Base-by-base conservation (phyloP, 2,113 vertebrate genomes). In the Brienomyrus longianalis region DNA sequence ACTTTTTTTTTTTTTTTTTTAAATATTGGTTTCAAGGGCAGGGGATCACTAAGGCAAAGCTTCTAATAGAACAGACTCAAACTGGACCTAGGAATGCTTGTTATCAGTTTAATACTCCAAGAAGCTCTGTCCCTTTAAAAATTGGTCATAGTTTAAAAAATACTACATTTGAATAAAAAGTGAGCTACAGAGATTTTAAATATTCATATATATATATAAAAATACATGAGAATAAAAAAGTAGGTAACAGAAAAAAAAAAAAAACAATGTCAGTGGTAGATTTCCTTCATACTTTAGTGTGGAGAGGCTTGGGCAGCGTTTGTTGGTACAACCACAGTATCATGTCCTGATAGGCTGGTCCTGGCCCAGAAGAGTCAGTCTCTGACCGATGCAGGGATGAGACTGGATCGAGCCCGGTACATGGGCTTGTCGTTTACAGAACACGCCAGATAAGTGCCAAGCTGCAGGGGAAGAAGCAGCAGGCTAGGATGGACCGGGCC, bases 281-380 rank as follows among this genome's bases (percentile, higher is more conserved):
- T 77, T 92, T 91, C 90, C 91, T 90, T 92, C 93, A 92, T 93
- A 74, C 88, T 85, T 62, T 84, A 62, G 56, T 88, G 93, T 90
- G 13, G 80, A 94, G 92, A 93, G 92, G 89, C 85, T 83, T 89
- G 87, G 91, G 92, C 91, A 91, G 92, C 92, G 92, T 92, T 93
- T 94, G 94, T 92, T 43, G 39, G 89, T 50, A 91, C 89, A 91
- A 90, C 92, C 91, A 90, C 93, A 91, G 90, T 93, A 54, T 45
- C 31, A 83, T 39, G 39, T 83, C 74, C 74, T 83, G 31, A 43
- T 13, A 48, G 59, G 94, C 94, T 95, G 94, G 94, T 95, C 92
- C 93, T 92, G 92, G 93, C 94, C 93, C 93, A 95, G 94, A 87
- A 90, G 90, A 89, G 91, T 90, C 89, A 47, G 45, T 35, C 88